Percentiles rank a stretch among this genome's conserved stretches.
Conservation (phyloP, 2,797 vertebrate species). For the Catamblyrhynchus diadema region DNA sequence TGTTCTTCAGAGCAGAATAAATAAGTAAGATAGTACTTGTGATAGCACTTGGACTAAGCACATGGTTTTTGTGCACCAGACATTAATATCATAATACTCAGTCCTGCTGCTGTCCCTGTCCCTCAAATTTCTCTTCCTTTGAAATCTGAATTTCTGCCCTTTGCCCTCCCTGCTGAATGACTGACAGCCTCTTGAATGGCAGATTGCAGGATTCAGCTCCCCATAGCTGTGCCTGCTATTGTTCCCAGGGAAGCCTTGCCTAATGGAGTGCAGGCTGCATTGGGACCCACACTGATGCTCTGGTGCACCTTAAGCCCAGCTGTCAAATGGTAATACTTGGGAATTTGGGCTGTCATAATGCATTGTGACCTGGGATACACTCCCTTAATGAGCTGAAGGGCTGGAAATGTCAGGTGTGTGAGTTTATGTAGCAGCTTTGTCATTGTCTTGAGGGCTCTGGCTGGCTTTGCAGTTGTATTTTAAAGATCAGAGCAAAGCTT, state of each 20-base stretch:
- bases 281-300: not conserved
- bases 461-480: not conserved
- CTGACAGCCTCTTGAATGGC: not conserved
- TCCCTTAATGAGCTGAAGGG: not conserved
- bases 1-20: not conserved
- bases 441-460: not conserved
- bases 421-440: not conserved
- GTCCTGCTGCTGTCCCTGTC: not conserved
- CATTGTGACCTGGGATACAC: not conserved
- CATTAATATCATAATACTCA: not conserved
- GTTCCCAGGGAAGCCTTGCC: not conserved
- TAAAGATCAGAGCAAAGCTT: not conserved
- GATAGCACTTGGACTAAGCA: not conserved
- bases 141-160: not conserved
- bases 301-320: not conserved
- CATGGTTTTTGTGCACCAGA: not conserved
- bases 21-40: not conserved
- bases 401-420: not conserved
- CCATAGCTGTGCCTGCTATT: rapidly evolving
- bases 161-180: not conserved
- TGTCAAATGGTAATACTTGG: not conserved
- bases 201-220: not conserved
- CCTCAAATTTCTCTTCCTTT: not conserved
- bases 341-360: not conserved
- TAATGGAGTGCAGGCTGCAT: not conserved